Conservation (phyloP, 2,113 vertebrate species). For the Saccopteryx leptura region DNA sequence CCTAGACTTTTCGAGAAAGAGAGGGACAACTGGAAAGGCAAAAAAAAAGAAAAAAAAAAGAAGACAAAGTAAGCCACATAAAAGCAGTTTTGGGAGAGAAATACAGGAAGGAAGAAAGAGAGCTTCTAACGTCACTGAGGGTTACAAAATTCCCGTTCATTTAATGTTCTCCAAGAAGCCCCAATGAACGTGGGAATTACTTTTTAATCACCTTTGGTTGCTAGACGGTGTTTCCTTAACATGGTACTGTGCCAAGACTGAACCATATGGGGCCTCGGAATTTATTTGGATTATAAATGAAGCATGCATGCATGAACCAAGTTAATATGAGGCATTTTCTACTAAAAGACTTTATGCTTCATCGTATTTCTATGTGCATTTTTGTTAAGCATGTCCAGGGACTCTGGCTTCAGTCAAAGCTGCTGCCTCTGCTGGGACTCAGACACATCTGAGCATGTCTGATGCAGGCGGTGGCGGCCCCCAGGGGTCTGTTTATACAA, state of each 20-base stretch:
- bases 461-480: neutral
- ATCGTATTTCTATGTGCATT: neutral
- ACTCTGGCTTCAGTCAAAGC: constrained; percentile 5
- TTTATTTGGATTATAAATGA: constrained; percentile 71
- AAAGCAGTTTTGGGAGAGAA: neutral
- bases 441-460: neutral
- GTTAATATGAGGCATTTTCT: constrained; percentile 44
- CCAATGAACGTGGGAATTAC: constrained; percentile 57
- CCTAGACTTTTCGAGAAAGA: constrained; percentile 1
- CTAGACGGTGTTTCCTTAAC: constrained; percentile 27
- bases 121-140: neutral
- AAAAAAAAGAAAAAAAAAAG: neutral
- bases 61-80: neutral
- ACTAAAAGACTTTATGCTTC: constrained; percentile 23
- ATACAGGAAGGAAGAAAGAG: neutral
- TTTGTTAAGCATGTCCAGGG: neutral
- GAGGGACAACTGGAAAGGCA: neutral
- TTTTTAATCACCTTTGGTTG: constrained; percentile 64
- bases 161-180: neutral
- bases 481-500: neutral
- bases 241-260: neutral
- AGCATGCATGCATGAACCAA: constrained; percentile 6
- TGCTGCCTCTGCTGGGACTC: neutral
- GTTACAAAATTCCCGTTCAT: neutral
- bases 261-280: neutral